phyloP scores from a whole-genome alignment of 2,113 vertebrate species.

The Donacobius atricapilla region DNA sequence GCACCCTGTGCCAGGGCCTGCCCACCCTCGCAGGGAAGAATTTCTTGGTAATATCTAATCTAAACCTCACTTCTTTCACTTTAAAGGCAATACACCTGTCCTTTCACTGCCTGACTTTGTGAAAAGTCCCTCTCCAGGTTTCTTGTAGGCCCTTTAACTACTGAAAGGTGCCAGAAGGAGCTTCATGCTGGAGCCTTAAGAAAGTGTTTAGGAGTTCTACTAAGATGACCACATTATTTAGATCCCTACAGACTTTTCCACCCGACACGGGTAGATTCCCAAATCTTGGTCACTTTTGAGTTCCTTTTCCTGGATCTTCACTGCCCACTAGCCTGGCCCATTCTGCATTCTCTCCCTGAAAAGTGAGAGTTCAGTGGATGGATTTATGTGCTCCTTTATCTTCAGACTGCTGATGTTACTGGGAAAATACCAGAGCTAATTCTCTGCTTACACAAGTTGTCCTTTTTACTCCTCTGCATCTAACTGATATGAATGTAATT shows the following conservation, averaged over 20 bases:
- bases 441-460: not conserved
- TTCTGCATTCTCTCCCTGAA: not conserved
- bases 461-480: not conserved
- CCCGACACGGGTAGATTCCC: too few relatives aligned
- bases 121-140: not conserved
- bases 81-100: too few relatives aligned
- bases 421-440: not conserved
- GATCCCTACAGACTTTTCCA: not conserved
- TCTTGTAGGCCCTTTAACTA: fast-evolving
- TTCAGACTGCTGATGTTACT: not conserved
- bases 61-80: not conserved
- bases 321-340: not conserved
- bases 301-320: not conserved
- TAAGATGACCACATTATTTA: not conserved
- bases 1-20: not conserved
- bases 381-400: not conserved
- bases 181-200: not conserved
- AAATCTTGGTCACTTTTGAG: not conserved
- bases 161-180: not conserved
- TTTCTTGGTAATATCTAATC: not conserved
- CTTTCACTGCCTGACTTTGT: fast-evolving
- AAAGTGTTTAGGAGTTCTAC: not conserved
- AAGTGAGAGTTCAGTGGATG: not conserved
- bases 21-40: fast-evolving
- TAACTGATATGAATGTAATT: not conserved